Percentiles rank a stretch among this genome's conserved stretches.
phyloP scores from a whole-genome alignment of 2,888 invertebrate species.

The Catocala sponsa region DNA sequence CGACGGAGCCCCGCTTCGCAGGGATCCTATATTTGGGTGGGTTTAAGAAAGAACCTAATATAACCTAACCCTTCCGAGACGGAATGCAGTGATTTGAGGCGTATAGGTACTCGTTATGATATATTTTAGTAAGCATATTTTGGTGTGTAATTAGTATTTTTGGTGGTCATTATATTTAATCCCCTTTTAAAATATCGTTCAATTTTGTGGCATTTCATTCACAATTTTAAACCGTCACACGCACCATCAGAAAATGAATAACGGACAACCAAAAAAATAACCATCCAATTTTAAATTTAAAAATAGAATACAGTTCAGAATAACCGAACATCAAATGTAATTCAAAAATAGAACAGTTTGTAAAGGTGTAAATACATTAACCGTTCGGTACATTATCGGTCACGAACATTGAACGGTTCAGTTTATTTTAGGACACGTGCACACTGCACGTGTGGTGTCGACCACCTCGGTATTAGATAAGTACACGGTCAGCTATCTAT shows the following conservation, averaged over 20 bases:
- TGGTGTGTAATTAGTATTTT: too few species aligned
- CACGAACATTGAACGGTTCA: slow-evolving; percentile 22
- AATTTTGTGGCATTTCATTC: too few species aligned
- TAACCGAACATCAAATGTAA: slow-evolving; percentile 5
- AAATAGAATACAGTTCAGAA: not conserved
- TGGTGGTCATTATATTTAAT: too few species aligned
- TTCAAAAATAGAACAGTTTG: slow-evolving; percentile 3
- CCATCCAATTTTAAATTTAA: not conserved
- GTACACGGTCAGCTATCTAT: slow-evolving; percentile 14
- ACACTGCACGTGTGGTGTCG: slow-evolving; percentile 32
- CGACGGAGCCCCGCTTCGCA: too few species aligned
- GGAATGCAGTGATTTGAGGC: too few species aligned
- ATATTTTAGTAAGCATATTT: too few species aligned
- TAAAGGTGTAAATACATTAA: slow-evolving; percentile 14
- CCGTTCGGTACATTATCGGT: slow-evolving; percentile 32
- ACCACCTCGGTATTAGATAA: slow-evolving; percentile 29
- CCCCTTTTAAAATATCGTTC: too few species aligned
- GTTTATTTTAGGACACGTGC: slow-evolving; percentile 40
- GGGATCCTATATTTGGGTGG: too few species aligned
- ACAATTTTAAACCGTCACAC: too few species aligned
- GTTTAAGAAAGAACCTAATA: too few species aligned
- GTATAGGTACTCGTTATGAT: too few species aligned
- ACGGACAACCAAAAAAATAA: not conserved
- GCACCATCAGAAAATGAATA: not conserved
- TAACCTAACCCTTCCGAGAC: too few species aligned